Evolutionary conservation across 2,888 invertebrate genomes (phyloP), one percentile per base, ranked within the genome.

Genomic region (Cyrtodaria siliqua): DNA sequence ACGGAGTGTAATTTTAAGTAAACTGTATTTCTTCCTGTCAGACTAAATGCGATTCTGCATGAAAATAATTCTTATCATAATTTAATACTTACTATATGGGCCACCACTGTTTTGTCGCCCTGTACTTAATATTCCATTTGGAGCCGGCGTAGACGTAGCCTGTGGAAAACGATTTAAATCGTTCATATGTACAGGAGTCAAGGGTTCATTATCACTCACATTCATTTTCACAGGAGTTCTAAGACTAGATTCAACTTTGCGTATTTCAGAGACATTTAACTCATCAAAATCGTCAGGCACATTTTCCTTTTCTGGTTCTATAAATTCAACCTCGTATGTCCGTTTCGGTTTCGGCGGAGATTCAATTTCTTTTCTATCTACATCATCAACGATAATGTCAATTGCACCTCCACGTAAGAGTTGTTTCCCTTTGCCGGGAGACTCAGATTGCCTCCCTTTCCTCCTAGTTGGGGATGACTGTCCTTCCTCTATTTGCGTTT

Each of bases 131-230:
- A 86, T 78, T 33, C 88, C 89, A 71, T 88, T 88, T 2, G 85
- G 85, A 20, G 87, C 86, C 16, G 90, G 90, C 1, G 90, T 90
- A n/a, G 90, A 90, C n/a, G 90, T 87, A 3, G 88, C 89, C 67
- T 87, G 86, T 4, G 88, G 88, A 47, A 82, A 47, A 71, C 75
- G 67, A 66, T 84, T 78, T 44, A 70, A 60, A 55, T 85, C 86
- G 69, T 79, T 85, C 49, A 84, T 75, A 64, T 79, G 77, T 49
- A 84, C 71, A 44, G 89, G 89, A 9, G 89, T 88, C 18, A 86
- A 60, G 8, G 86, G 85, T 52, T 87, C 89, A 24, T 68, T 61
- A 6, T 62, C 56, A 33, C 57, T 62, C 27, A 73, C 82, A 18
- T 75, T 82, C 70, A 81, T 76, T 79, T 75, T 85, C 9, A 74